A percentile compares a stretch with the other conserved stretches of the same genome.
These are phyloP conservation scores for Elmis aenea DNA, from an alignment of 2,888 invertebrate species.

Conservation along the genomic window DNA sequence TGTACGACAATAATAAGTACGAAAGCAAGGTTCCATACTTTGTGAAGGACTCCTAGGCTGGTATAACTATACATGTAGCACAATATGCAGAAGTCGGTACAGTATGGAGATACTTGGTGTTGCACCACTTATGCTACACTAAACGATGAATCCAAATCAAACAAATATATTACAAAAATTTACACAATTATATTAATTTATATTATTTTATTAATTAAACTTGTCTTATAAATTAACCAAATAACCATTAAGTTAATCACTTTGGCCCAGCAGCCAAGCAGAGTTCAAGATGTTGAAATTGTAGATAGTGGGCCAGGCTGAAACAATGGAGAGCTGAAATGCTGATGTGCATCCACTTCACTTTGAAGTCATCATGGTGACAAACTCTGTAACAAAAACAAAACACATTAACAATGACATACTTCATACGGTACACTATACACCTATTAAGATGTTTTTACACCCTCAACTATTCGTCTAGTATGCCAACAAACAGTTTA, in stretches of 20 bases:
- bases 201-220: constrained; percentile 43
- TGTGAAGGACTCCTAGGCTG: constrained; percentile 33
- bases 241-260: constrained; percentile 45
- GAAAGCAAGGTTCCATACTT: constrained; percentile 40
- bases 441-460: too few species aligned
- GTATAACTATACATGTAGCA: constrained; percentile 40
- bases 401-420: constrained; percentile 19
- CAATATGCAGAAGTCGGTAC: constrained; percentile 36
- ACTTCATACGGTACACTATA: too few species aligned
- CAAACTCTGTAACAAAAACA: constrained; percentile 78
- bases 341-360: constrained; percentile 69
- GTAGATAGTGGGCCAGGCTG: constrained; percentile 45
- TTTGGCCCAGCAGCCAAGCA: constrained; percentile 45
- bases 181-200: constrained; percentile 48
- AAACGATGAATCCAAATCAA: constrained; percentile 25
- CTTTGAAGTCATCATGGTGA: constrained; percentile 99
- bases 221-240: constrained; percentile 42
- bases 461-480: too few species aligned
- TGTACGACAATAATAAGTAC: constrained; percentile 32
- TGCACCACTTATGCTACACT: constrained; percentile 32
- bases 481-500: too few species aligned
- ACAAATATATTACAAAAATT: constrained; percentile 50
- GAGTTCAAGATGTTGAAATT: constrained; percentile 45
- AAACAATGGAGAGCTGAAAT: constrained; percentile 49
- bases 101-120: constrained; percentile 28